Evolutionary conservation across 2,888 invertebrate species (phyloP), one percentile per base, ranked within the genome.

Genomic region (Netelia fuscicornis): DNA sequence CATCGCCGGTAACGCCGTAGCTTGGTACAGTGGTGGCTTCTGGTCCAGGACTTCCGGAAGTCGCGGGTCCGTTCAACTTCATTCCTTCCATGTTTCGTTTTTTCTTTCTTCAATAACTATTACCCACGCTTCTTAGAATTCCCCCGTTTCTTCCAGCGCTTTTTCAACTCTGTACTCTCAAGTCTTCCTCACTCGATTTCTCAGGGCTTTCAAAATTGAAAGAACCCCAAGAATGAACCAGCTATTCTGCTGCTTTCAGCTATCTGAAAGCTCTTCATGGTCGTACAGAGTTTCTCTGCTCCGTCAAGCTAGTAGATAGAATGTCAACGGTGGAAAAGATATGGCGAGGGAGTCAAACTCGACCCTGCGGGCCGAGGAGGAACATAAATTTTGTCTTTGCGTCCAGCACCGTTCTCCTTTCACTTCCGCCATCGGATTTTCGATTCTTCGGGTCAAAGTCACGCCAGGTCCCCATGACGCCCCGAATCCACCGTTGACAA

Each of bases 81-180:
- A 91, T 90, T 62, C 92, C 90, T 67, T 93, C 93, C 93, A 93
- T 93, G 86, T 85, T 89, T 68, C 62, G 10, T 64, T 25, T 8
- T 81, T 13, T 20, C 20, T 37, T 42, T 30, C 17, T 58, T 56
- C 30, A 42, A 13, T 76, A 48, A 58, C 6, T 70, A 71, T 52
- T 68, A 72, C 42, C 80, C 44, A 37, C 52, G 76, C 11, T 65
- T 56, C 23, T 68, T 25, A 72, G 70, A 42, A 65, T 68, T 60
- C 64, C 72, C 71, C 13, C 68, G 11, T 70, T 25, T 44, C 62
- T 77, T 54, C 30, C 52, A 58, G 62, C 44, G 56, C 75, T 75
- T 71, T 11, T 48, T 70, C 48, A 25, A 68, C 62, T 58, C 42
- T 54, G 23, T 58, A 71, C 64, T 74, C 65, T 68, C 20, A 52